Base-by-base conservation (phyloP, 2,888 invertebrate species). In the Lycocerus yunnanus region DNA sequence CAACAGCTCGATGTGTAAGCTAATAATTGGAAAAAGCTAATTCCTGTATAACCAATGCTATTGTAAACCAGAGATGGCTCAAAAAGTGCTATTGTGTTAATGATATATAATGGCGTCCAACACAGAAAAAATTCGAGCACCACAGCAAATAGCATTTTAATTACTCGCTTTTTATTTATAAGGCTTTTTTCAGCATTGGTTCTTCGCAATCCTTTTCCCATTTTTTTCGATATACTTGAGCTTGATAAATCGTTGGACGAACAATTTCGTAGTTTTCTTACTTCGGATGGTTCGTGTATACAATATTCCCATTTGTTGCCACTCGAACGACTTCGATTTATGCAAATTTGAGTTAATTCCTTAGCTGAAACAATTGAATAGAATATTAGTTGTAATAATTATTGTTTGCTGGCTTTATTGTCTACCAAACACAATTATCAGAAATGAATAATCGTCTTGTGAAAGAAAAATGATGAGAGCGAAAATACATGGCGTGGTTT, bases 71-170 rank as follows among this genome's bases (percentile, higher is more conserved):
- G 85, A 10, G 84, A 82, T 0, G 88, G 85, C 78, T 89, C 88
- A 81, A 90, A 90, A 15, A 90, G 84, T 15, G 88, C 88, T 84
- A 90, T 89, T 5, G 91, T 91, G 80, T 90, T 90, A 74, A 91
- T 86, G 78, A 90, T 86, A 81, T 90, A 92, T 3, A 91, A 84
- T 0, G 93, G 93, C 1, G 92, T 91, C 92, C 92, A 93, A 83
- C 92, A 93, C 68, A 92, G 87, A 85, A 93, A 93, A 84, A 93
- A 93, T 81, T 92, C 92, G n/a, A 92, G 84, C 2, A 93, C 92
- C 8, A 93, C 90, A 3, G 91, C 91, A 80, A 91, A 91, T 69
- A 93, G 85, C 92, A 93, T 93, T 83, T 90, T 89, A 78, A 90
- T 88, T 14, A 90, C 89, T 15, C 89, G 87, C 74, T 88, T 88